These are phyloP conservation scores for Euproctis similis DNA, from an alignment of 2,888 invertebrate species.

Conservation along the genomic window DNA sequence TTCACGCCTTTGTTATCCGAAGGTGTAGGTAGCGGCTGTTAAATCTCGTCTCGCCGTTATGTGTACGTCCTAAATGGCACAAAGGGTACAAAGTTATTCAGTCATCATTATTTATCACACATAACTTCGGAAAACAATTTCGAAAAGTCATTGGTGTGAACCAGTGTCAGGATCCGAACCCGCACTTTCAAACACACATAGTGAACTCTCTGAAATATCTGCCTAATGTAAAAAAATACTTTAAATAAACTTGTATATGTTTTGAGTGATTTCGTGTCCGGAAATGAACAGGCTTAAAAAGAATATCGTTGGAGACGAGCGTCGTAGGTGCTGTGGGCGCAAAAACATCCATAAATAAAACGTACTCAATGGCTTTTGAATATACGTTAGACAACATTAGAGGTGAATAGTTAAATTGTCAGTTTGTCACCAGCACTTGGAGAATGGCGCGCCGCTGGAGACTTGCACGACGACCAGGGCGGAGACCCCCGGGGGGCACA, in stretches of 20 bases:
- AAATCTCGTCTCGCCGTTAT: too few species aligned
- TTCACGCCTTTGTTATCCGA: too few species aligned
- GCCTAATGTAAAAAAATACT: too few species aligned
- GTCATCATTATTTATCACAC: too few species aligned
- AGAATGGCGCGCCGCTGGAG: slow-evolving; percentile 37
- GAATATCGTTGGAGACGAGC: slow-evolving; percentile 35
- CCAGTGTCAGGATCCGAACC: too few species aligned
- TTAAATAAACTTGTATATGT: slow-evolving; percentile 13
- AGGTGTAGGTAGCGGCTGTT: too few species aligned
- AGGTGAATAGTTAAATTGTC: slow-evolving; percentile 67
- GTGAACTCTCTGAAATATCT: too few species aligned
- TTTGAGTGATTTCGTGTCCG: slow-evolving; percentile 39
- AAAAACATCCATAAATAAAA: slow-evolving; percentile 63
- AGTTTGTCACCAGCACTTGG: slow-evolving; percentile 53
- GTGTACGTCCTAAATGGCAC: too few species aligned
- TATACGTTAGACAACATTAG: slow-evolving; percentile 69
- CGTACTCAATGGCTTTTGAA: slow-evolving; percentile 57
- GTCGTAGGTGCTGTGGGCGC: slow-evolving; percentile 53
- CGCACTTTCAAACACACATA: too few species aligned
- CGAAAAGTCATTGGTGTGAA: too few species aligned
- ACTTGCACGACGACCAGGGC: slow-evolving; percentile 28
- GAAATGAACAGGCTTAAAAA: slow-evolving; percentile 65
- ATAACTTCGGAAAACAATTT: too few species aligned
- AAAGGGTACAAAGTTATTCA: too few species aligned
- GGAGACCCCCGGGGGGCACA: slow-evolving; percentile 32